Evolutionary conservation across 2,113 vertebrate genomes (phyloP).

Genomic region (Petaurus breviceps): DNA sequence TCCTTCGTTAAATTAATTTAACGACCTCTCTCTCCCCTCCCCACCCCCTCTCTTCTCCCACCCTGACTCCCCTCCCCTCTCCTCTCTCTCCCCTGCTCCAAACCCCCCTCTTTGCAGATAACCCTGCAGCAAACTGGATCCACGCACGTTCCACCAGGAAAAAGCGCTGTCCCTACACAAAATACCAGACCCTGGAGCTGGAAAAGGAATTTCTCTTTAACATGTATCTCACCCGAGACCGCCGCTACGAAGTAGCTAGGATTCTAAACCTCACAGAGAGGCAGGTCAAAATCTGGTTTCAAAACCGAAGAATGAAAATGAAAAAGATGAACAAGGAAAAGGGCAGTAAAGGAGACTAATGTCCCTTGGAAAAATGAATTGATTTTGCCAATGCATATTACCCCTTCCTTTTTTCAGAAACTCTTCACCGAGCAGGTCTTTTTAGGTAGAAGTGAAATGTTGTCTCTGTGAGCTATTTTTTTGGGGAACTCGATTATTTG

Average conservation of each 20-base stretch:
- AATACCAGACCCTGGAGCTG: conserved; percentile 98
- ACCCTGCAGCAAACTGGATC: conserved; percentile 99
- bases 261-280: conserved; percentile 98
- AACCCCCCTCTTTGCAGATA: conserved; percentile 88
- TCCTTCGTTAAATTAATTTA: conserved; percentile 87
- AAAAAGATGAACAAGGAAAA: conserved; percentile 99
- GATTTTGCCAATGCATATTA: conserved; percentile 43
- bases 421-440: conserved; percentile 68
- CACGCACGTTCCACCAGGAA: conserved; percentile 97
- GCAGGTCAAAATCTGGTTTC: conserved; percentile 99
- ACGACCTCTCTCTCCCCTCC: conserved; percentile 77
- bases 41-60: conserved; percentile 50
- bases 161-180: conserved; percentile 98
- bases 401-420: conserved; percentile 64
- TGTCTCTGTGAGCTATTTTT: conserved; percentile 83
- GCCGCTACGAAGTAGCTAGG: conserved; percentile 97
- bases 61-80: conserved; percentile 55
- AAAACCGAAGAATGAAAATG: conserved; percentile 99
- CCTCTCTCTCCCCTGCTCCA: conserved; percentile 58
- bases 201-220: conserved; percentile 99
- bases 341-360: conserved; percentile 90
- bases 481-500: conserved; percentile 78
- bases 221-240: conserved; percentile 98
- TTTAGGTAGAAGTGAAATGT: conserved; percentile 82
- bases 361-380: not conserved